Percentiles rank a stretch among this genome's conserved stretches.
Evolutionary conservation across 23 tunicate genomes (phyloP).

Genomic region (Botrylloides violaceus): DNA sequence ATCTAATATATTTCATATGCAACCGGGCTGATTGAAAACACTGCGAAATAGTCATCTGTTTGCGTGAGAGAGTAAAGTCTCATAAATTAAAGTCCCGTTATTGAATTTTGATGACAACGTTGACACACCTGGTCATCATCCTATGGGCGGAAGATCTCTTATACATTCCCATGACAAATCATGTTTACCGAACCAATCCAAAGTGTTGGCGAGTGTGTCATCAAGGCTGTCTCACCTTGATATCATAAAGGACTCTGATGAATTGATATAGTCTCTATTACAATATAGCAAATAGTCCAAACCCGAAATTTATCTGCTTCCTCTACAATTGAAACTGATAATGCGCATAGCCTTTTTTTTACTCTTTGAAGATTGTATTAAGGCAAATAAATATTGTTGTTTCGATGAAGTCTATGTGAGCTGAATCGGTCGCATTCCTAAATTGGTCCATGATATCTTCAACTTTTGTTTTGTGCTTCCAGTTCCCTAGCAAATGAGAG

Average conservation of each 20-base stretch:
- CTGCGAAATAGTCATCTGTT: too few relatives aligned
- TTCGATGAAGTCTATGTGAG: too few relatives aligned
- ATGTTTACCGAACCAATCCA: neutral
- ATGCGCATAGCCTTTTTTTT: too few relatives aligned
- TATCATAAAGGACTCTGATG: neutral
- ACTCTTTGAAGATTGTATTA: too few relatives aligned
- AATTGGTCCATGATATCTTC: too few relatives aligned
- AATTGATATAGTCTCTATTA: neutral
- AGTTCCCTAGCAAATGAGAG: too few relatives aligned
- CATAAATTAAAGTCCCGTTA: neutral
- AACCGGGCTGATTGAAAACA: too few relatives aligned
- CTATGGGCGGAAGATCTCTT: neutral
- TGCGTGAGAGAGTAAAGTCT: too few relatives aligned
- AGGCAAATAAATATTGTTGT: too few relatives aligned
- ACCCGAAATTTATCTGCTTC: neutral
- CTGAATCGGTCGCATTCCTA: too few relatives aligned
- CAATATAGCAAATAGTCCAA: neutral
- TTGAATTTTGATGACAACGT: conserved; percentile 2
- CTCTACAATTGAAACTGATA: neutral
- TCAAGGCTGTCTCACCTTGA: neutral
- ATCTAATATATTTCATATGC: too few relatives aligned
- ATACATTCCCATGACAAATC: neutral
- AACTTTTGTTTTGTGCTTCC: too few relatives aligned
- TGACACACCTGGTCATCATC: conserved; percentile 4
- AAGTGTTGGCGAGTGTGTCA: neutral